These are phyloP conservation scores for Nansenia antarctica DNA, from an alignment of 2,113 vertebrate species.

Conservation along the genomic window DNA sequence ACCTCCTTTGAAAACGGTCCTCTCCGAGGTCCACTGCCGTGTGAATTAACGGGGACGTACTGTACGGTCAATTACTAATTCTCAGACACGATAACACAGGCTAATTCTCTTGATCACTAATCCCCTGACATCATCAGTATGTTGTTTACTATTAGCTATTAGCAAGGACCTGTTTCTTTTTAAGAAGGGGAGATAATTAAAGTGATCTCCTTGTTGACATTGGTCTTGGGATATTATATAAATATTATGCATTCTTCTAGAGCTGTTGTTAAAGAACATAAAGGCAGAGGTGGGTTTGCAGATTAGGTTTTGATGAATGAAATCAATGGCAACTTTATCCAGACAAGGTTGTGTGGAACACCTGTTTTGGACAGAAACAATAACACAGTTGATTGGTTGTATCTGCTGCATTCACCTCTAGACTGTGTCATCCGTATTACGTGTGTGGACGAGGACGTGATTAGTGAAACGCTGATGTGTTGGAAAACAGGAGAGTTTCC, in stretches of 20 bases:
- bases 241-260: not conserved
- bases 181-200: too few species aligned
- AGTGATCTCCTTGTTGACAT: too few species aligned
- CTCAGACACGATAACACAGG: not conserved
- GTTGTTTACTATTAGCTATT: not conserved
- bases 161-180: not conserved
- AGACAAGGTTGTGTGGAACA: not conserved
- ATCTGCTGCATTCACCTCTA: not conserved
- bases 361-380: not conserved
- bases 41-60: not conserved
- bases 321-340: not conserved
- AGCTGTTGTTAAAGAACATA: not conserved
- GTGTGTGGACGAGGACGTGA: conserved; percentile 22
- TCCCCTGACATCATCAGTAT: not conserved
- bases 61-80: not conserved
- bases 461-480: conserved; percentile 62
- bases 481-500: conserved; percentile 41
- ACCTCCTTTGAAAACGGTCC: not conserved
- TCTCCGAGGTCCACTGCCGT: not conserved
- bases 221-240: too few species aligned
- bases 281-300: not conserved
- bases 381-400: not conserved
- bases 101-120: conserved; percentile 2
- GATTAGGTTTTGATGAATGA: not conserved
- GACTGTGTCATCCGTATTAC: too few species aligned